Percentiles rank a stretch among this genome's conserved stretches.
Conservation (phyloP, 1,140 invertebrate species). For the Lepidostoma basale region DNA sequence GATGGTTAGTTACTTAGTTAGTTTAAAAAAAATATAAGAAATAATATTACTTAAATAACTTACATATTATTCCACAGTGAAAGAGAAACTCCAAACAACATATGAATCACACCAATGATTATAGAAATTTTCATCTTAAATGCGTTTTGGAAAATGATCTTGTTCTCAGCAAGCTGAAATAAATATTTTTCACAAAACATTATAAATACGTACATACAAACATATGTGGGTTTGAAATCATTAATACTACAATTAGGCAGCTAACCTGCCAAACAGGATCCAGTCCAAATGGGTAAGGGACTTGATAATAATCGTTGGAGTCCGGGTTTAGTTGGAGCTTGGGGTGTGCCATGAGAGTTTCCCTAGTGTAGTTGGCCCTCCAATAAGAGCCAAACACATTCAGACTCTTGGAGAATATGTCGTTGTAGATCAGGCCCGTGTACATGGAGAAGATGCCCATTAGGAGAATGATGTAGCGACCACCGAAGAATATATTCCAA, state of each 20-base stretch:
- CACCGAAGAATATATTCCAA: slow-evolving; percentile 97
- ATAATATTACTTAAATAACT: slow-evolving; percentile 47
- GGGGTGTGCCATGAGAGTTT: slow-evolving; percentile 60
- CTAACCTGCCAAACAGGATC: slow-evolving; percentile 93
- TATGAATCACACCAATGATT: slow-evolving; percentile 88
- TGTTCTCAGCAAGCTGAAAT: slow-evolving; percentile 71
- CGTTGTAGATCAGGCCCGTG: slow-evolving; percentile 98
- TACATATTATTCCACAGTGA: slow-evolving; percentile 78
- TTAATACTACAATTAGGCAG: background rate
- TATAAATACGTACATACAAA: background rate
- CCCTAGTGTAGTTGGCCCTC: slow-evolving; percentile 65
- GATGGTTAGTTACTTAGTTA: no score
- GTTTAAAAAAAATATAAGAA: background rate
- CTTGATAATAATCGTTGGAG: slow-evolving; percentile 62
- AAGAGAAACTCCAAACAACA: slow-evolving; percentile 88
- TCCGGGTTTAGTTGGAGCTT: slow-evolving; percentile 72
- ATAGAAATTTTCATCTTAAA: slow-evolving; percentile 97
- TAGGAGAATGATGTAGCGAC: slow-evolving; percentile 96
- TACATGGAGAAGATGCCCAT: slow-evolving; percentile 99
- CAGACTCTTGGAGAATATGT: slow-evolving; percentile 95
- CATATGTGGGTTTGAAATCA: no score
- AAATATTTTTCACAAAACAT: background rate
- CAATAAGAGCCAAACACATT: slow-evolving; percentile 97
- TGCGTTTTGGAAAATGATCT: slow-evolving; percentile 90
- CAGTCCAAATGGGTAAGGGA: slow-evolving; percentile 87